These are phyloP conservation scores for Synanthedon tipuliformis DNA, from an alignment of 2,888 invertebrate genomes.

Conservation along the genomic window DNA sequence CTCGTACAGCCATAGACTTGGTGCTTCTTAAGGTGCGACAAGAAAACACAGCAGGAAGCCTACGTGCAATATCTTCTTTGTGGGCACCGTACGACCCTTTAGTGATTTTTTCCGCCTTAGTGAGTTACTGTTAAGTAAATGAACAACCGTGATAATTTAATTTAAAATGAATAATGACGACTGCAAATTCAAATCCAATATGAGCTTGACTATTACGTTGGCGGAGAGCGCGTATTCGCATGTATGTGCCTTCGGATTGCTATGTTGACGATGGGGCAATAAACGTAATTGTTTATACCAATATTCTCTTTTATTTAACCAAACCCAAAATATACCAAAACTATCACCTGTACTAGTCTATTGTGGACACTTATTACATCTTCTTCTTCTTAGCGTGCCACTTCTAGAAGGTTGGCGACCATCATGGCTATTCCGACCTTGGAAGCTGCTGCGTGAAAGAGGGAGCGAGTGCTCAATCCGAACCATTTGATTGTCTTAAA, in stretches of 20 bases:
- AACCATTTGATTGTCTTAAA: too few relatives aligned
- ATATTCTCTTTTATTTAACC: too few relatives aligned
- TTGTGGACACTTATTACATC: too few relatives aligned
- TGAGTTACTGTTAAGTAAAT: slow-evolving; percentile 23
- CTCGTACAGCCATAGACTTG: slow-evolving; percentile 88
- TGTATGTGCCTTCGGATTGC: slow-evolving; percentile 69
- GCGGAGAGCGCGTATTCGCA: slow-evolving; percentile 59
- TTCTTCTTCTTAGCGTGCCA: too few relatives aligned
- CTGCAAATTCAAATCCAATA: too few relatives aligned
- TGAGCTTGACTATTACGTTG: slow-evolving; percentile 47
- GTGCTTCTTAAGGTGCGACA: slow-evolving; percentile 79
- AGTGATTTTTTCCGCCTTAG: slow-evolving; percentile 45
- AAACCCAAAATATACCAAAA: not conserved
- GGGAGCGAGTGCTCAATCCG: too few relatives aligned
- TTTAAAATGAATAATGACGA: slow-evolving; percentile 21
- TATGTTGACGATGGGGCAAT: slow-evolving; percentile 35
- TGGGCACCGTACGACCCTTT: slow-evolving; percentile 59
- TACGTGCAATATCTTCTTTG: slow-evolving; percentile 51
- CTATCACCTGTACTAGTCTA: too few relatives aligned
- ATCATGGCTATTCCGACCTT: too few relatives aligned
- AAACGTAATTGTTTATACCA: slow-evolving; percentile 58
- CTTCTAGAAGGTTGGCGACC: too few relatives aligned
- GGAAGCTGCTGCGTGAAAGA: too few relatives aligned
- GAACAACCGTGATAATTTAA: slow-evolving; percentile 12
- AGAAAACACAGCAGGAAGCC: slow-evolving; percentile 33